phyloP scores from a whole-genome alignment of 2,888 invertebrate species.

The Drosophila colorata region DNA sequence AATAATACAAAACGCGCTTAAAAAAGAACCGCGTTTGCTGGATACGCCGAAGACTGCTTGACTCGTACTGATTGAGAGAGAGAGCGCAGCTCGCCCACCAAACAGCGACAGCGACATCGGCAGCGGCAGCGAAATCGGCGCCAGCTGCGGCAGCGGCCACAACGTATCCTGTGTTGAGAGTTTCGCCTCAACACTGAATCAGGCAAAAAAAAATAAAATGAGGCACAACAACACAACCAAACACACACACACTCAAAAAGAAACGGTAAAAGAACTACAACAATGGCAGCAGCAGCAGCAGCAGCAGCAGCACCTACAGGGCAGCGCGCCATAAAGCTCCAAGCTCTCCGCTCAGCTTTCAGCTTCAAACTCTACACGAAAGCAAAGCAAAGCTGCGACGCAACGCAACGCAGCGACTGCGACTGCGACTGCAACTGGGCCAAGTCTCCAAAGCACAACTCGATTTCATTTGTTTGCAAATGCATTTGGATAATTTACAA shows the following conservation, averaged over 20 bases:
- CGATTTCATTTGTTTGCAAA: slow-evolving; percentile 42
- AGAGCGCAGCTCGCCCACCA: slow-evolving; percentile 52
- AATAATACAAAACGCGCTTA: slow-evolving; percentile 86
- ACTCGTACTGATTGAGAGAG: slow-evolving; percentile 84
- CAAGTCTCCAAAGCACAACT: slow-evolving; percentile 56
- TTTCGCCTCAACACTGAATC: slow-evolving; percentile 36
- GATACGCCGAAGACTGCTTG: slow-evolving; percentile 85
- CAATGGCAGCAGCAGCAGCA: slow-evolving; percentile 13
- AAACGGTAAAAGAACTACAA: slow-evolving; percentile 25
- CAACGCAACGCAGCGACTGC: slow-evolving; percentile 3
- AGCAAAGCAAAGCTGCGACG: slow-evolving; percentile 15
- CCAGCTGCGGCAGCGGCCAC: slow-evolving; percentile 43
- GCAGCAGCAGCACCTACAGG: slow-evolving; percentile 33
- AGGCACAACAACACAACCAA: slow-evolving; percentile 22
- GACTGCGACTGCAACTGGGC: slow-evolving; percentile 51
- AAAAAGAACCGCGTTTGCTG: slow-evolving; percentile 85
- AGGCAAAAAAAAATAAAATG: slow-evolving; percentile 8
- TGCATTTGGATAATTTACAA: slow-evolving; percentile 48
- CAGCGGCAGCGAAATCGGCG: slow-evolving; percentile 20
- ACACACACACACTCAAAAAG: slow-evolving; percentile 10
- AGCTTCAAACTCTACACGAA: slow-evolving; percentile 50
- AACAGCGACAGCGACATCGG: slow-evolving; percentile 18
- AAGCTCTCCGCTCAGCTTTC: slow-evolving; percentile 58
- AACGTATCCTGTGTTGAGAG: slow-evolving; percentile 81
- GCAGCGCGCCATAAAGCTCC: slow-evolving; percentile 44